phyloP scores from a whole-genome alignment of 2,888 invertebrate genomes.

The Myopa testacea region DNA sequence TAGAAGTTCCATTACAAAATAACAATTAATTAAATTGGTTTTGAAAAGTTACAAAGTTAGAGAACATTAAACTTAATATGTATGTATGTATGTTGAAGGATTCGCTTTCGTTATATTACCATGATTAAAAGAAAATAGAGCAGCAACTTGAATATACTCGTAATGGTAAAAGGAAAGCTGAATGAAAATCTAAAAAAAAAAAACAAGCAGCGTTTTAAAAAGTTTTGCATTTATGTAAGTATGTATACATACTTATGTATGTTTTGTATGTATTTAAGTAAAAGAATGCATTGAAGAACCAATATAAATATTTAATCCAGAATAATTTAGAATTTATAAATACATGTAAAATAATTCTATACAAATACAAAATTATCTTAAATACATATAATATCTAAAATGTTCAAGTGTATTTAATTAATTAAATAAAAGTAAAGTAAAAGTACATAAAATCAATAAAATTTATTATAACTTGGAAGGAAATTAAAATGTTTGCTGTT shows the following conservation, averaged over 20 bases:
- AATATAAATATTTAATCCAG: conserved; percentile 11
- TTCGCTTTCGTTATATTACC: no score
- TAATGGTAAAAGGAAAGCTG: no score
- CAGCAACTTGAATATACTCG: no score
- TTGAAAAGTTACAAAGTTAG: no score
- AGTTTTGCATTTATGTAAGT: no score
- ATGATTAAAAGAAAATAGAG: no score
- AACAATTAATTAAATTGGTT: no score
- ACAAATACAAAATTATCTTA: not conserved
- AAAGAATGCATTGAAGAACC: not conserved
- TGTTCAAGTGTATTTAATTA: not conserved
- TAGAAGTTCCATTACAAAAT: no score
- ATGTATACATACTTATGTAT: not conserved
- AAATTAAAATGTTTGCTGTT: conserved; percentile 47
- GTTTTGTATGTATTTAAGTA: not conserved
- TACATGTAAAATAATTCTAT: not conserved
- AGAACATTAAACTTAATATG: no score
- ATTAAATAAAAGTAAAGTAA: not conserved
- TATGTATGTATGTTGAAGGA: no score
- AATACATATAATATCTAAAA: not conserved
- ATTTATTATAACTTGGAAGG: conserved; percentile 45
- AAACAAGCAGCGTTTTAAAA: no score
- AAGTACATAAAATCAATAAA: conserved; percentile 26
- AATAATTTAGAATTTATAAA: not conserved
- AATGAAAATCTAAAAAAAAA: no score